Evolutionary conservation across 1,140 invertebrate species (phyloP).

Genomic region (Venturia canescens): DNA sequence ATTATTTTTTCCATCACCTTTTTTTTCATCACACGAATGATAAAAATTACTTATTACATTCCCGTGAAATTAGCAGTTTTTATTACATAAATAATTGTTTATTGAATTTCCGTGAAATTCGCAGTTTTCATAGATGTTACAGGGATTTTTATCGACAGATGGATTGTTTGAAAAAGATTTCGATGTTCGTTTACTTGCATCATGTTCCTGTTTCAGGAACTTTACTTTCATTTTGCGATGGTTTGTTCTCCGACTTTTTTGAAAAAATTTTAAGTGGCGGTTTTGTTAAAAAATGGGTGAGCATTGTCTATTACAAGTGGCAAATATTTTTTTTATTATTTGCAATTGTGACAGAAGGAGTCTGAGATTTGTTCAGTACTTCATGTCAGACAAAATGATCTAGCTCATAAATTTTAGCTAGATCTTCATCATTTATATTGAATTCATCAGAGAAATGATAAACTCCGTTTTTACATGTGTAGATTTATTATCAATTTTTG

Average conservation of each 20-base stretch:
- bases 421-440: conserved; percentile 23
- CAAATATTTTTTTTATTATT: no score
- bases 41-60: conserved; percentile 8
- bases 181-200: background rate
- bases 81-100: conserved; percentile 8
- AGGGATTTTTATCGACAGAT: background rate
- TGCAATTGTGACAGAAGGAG: conserved; percentile 11
- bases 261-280: no score
- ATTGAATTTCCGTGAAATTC: background rate
- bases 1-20: background rate
- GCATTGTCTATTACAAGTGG: no score
- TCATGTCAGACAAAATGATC: background rate
- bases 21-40: background rate
- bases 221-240: background rate
- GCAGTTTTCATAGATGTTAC: background rate
- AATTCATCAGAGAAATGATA: conserved; percentile 24
- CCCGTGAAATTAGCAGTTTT: background rate
- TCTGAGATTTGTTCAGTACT: background rate
- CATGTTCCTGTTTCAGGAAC: background rate
- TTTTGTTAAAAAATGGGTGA: no score
- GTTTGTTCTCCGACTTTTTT: background rate
- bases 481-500: conserved; percentile 5
- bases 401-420: conserved; percentile 14
- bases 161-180: background rate
- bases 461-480: background rate